phyloP scores from a whole-genome alignment of 2,113 vertebrate genomes.

The Pelobates fuscus region DNA sequence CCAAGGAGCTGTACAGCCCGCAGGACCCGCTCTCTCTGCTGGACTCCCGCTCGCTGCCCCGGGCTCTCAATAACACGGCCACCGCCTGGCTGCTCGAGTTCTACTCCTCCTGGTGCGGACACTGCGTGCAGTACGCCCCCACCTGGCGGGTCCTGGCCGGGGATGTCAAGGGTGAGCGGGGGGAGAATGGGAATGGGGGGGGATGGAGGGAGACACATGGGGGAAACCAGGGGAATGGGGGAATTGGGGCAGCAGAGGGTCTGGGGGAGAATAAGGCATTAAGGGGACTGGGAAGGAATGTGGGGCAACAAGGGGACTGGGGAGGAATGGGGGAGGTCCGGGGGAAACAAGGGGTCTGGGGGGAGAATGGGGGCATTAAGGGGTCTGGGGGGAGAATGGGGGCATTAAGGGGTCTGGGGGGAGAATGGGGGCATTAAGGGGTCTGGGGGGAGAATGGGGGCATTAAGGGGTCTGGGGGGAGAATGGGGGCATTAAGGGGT shows the following conservation, averaged over 20 bases:
- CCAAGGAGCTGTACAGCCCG: constrained; percentile 73
- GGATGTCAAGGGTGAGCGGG: constrained; percentile 83
- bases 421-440: too few relatives aligned
- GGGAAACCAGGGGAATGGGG: not conserved
- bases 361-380: not conserved
- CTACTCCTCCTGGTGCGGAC: constrained; percentile 92
- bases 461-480: not conserved
- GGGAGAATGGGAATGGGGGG: not conserved
- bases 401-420: too few relatives aligned
- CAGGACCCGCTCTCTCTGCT: constrained; percentile 82
- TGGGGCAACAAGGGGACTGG: not conserved
- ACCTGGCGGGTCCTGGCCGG: constrained; percentile 85
- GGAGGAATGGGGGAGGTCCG: not conserved
- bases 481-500: not conserved
- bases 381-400: too few relatives aligned
- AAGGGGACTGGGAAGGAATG: too few relatives aligned
- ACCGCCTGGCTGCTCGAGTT: constrained; percentile 93
- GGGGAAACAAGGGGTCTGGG: not conserved
- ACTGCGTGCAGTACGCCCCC: constrained; percentile 90
- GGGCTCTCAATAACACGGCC: constrained; percentile 76
- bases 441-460: too few relatives aligned
- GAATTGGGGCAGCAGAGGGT: not conserved
- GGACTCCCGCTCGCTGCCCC: constrained; percentile 68
- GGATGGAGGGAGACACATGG: not conserved
- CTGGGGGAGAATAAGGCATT: too few relatives aligned